Evolutionary conservation across 2,888 invertebrate species (phyloP).

Genomic region (Alentia gelatinosa): DNA sequence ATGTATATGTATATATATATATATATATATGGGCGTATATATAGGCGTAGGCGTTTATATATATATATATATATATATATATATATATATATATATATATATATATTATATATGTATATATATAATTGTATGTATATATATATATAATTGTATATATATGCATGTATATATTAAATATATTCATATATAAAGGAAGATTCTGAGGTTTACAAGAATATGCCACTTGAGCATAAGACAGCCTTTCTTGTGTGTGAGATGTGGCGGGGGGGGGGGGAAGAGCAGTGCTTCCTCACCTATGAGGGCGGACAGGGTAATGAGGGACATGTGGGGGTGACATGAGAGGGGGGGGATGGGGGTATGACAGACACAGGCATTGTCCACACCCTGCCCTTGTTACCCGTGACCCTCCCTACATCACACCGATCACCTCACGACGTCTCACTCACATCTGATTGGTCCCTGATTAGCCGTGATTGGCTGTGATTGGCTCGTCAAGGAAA

Average conservation of each 20-base stretch:
- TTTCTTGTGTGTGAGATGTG: too few relatives aligned
- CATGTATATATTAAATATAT: too few relatives aligned
- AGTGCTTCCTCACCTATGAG: background rate
- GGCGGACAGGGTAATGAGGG: background rate
- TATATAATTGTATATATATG: too few relatives aligned
- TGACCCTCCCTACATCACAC: background rate
- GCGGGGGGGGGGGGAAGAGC: too few relatives aligned
- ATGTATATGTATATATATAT: background rate
- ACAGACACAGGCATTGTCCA: background rate
- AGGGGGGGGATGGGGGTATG: background rate
- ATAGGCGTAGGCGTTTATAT: too few relatives aligned
- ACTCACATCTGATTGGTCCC: background rate
- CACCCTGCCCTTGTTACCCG: background rate
- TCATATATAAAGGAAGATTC: background rate
- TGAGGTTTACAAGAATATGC: too few relatives aligned
- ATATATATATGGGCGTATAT: background rate
- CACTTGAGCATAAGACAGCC: too few relatives aligned
- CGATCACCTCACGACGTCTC: background rate
- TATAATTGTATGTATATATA: too few relatives aligned
- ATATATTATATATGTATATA: too few relatives aligned
- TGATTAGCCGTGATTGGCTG: background rate
- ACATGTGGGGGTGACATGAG: background rate
- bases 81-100: background rate
- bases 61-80: background rate
- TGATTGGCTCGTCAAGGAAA: background rate